Conservation (phyloP, 2,888 invertebrate species). For the Zaprionus lineosus region DNA sequence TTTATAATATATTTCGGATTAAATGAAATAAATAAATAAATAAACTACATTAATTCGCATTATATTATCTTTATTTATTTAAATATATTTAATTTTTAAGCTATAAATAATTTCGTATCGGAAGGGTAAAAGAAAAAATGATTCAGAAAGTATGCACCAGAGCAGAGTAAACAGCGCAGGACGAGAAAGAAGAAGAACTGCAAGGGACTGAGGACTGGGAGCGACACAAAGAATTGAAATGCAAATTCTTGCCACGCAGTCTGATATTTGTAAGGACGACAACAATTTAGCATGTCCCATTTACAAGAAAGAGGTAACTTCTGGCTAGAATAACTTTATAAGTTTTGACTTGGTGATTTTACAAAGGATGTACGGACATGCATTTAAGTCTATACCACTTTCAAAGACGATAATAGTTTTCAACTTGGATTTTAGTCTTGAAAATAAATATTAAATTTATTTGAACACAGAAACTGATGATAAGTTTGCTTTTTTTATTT, state of each 20-base stretch:
- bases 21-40: too few species aligned
- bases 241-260: constrained; percentile 30
- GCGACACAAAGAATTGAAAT: constrained; percentile 27
- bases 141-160: constrained; percentile 18
- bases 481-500: too few species aligned
- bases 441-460: too few species aligned
- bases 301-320: constrained; percentile 13
- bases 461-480: too few species aligned
- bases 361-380: background rate
- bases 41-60: too few species aligned
- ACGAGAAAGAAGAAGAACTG: background rate
- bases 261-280: constrained; percentile 7
- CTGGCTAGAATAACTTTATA: constrained; percentile 14
- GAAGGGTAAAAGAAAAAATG: constrained; percentile 15
- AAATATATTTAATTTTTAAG: too few species aligned
- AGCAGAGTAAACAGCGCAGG: constrained; percentile 31
- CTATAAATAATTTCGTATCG: too few species aligned
- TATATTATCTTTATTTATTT: too few species aligned
- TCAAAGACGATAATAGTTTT: too few species aligned
- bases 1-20: too few species aligned
- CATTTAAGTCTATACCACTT: background rate
- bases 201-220: background rate
- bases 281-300: constrained; percentile 14
- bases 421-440: too few species aligned
- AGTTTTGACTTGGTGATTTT: constrained; percentile 9